Base-by-base conservation (phyloP, 2,113 vertebrate genomes). In the Ictalurus furcatus region DNA sequence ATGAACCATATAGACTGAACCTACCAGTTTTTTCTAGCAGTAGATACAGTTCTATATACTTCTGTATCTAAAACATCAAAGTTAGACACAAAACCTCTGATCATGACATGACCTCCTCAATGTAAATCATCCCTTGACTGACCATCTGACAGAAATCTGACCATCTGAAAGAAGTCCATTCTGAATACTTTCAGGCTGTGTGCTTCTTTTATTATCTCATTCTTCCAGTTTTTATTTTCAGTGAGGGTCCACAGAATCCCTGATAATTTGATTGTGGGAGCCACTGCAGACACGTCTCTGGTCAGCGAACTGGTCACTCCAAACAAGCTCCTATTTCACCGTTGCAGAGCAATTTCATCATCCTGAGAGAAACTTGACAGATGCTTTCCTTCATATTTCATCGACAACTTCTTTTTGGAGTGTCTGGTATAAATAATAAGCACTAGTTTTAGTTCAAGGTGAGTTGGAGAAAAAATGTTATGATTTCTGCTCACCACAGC, bases 281-380 rank as follows among this genome's bases (percentile, higher is more conserved):
- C 93, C 91, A 91, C 91, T 89, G 92, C 92, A 89, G 92, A 88
- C 92, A 91, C 86, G 91, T 84, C 48, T 92, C 86, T 89, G 93
- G 92, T 94, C 90, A 93, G 91, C 91, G 91, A 89, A 93, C 91
- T 91, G 90, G 90, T 90, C 90, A 91, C 92, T 93, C 92, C 93
- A 94, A 94, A 94, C 94, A 93, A 94, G 92, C 92, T 93, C 90
- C 84, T 88, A 84, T 89, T 88, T 88, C 71, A 90, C 85, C 91
- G 91, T 95, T 96, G 94, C 95, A 90, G 89, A 71, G 92, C 84
- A 63, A 92, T 96, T 96, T 95, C 95, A 95, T 96, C 95, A 96
- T 93, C 93, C 93, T 59, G 6, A 23, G 90, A 90, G 52, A 94
- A 93, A 92, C 94, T 95, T 95, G 94, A 95, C 92, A 93, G 94